Evolutionary conservation across 1,140 invertebrate genomes (phyloP).

Genomic region (Cotesia typhae): DNA sequence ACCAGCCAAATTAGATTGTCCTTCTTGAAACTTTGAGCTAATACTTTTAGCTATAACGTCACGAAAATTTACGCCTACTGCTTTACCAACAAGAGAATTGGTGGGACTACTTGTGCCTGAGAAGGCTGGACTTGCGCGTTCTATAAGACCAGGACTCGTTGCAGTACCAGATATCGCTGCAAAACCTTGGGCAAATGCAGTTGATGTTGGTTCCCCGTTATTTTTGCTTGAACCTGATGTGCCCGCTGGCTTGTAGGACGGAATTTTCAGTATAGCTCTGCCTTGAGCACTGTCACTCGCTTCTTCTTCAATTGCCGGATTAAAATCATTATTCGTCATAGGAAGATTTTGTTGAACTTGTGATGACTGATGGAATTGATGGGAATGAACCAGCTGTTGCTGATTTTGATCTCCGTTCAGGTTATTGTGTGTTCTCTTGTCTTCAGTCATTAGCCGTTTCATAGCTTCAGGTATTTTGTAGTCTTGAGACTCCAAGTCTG

Average conservation of each 20-base stretch:
- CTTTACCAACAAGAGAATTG: slow-evolving; percentile 64
- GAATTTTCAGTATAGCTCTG: slow-evolving; percentile 88
- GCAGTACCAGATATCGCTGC: slow-evolving; percentile 52
- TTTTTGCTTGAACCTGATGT: slow-evolving; percentile 69
- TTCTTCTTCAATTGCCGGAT: slow-evolving; percentile 64
- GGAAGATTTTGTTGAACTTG: slow-evolving; percentile 46
- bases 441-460: slow-evolving; percentile 69
- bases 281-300: slow-evolving; percentile 66
- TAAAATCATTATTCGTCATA: slow-evolving; percentile 64
- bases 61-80: slow-evolving; percentile 70
- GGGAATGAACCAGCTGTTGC: slow-evolving; percentile 47
- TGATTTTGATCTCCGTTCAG: slow-evolving; percentile 57
- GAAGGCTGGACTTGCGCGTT: slow-evolving; percentile 61
- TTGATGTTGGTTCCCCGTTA: slow-evolving; percentile 69
- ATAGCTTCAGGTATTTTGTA: slow-evolving; percentile 70
- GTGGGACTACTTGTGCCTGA: slow-evolving; percentile 62
- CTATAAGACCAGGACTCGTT: slow-evolving; percentile 62
- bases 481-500: slow-evolving; percentile 60
- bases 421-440: slow-evolving; percentile 65
- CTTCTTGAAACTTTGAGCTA: slow-evolving; percentile 85
- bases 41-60: slow-evolving; percentile 90
- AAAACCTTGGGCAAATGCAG: slow-evolving; percentile 59
- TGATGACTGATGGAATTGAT: slow-evolving; percentile 45
- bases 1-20: slow-evolving; percentile 56
- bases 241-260: slow-evolving; percentile 85